Evolutionary conservation across 2,888 invertebrate species (phyloP).

Genomic region (Diarsia brunnea): DNA sequence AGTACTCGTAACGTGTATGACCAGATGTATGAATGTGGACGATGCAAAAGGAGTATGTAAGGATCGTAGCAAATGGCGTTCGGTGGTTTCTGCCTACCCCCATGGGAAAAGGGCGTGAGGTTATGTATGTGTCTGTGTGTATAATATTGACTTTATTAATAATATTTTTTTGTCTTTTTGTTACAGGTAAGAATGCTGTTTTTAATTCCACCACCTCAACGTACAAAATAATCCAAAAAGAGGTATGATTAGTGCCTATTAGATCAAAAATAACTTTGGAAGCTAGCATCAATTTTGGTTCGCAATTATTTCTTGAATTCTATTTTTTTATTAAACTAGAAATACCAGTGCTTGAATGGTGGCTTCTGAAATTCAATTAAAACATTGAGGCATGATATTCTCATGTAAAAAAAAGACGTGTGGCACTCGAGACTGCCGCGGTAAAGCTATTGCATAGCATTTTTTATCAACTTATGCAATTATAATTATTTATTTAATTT

Average conservation of each 20-base stretch:
- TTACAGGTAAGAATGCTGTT: conserved; percentile 52
- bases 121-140: too few relatives aligned
- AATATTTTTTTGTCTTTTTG: conserved; percentile 26
- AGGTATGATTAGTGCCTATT: conserved; percentile 40
- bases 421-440: too few relatives aligned
- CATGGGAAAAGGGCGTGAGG: too few relatives aligned
- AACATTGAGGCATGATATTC: background rate
- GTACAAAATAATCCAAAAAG: background rate
- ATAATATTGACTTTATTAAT: background rate
- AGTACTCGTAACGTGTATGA: too few relatives aligned
- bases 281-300: background rate
- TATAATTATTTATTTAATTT: too few relatives aligned
- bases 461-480: too few relatives aligned
- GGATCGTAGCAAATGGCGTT: too few relatives aligned
- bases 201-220: background rate
- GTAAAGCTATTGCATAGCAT: too few relatives aligned
- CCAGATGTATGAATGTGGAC: too few relatives aligned
- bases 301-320: background rate
- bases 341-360: background rate
- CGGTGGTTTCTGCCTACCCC: too few relatives aligned
- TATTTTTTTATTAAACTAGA: background rate
- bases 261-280: conserved; percentile 1
- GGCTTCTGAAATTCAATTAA: background rate
- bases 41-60: too few relatives aligned
- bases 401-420: background rate